phyloP scores from a whole-genome alignment of 2,888 invertebrate species.

The Campoplex nolae region DNA sequence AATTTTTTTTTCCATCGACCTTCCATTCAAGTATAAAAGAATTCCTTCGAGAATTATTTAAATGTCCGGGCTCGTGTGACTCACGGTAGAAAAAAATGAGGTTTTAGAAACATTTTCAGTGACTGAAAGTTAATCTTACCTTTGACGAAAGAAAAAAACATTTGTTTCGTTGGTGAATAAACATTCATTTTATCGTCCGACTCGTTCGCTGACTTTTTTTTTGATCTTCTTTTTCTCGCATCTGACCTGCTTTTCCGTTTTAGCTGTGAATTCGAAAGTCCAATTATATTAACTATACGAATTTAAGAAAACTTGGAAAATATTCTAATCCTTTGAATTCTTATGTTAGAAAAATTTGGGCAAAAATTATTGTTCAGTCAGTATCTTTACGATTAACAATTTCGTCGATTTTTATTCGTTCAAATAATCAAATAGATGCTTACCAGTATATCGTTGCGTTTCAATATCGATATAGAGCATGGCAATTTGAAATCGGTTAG shows the following conservation, averaged over 20 bases:
- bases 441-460: conserved; percentile 68
- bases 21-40: not conserved
- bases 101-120: not conserved
- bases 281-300: not conserved
- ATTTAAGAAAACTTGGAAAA: not conserved
- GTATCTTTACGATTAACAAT: not conserved
- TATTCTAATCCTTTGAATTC: not conserved
- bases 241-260: conserved; percentile 71
- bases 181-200: conserved; percentile 71
- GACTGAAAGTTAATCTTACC: conserved; percentile 55
- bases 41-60: not conserved
- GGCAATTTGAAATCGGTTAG: conserved; percentile 76
- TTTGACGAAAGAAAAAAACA: conserved; percentile 71
- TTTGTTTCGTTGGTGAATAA: conserved; percentile 72
- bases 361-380: too few relatives aligned
- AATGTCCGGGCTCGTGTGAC: not conserved
- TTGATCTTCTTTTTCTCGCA: conserved; percentile 61
- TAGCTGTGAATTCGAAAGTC: conserved; percentile 63
- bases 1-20: not conserved
- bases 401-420: not conserved
- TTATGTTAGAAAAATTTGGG: not conserved
- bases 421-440: conserved; percentile 12
- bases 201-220: conserved; percentile 71
- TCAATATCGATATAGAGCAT: conserved; percentile 74
- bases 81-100: not conserved